Evolutionary conservation across 2,888 invertebrate genomes (phyloP), one percentile per base, ranked within the genome.

Genomic region (Agrenia bidenticulata): DNA sequence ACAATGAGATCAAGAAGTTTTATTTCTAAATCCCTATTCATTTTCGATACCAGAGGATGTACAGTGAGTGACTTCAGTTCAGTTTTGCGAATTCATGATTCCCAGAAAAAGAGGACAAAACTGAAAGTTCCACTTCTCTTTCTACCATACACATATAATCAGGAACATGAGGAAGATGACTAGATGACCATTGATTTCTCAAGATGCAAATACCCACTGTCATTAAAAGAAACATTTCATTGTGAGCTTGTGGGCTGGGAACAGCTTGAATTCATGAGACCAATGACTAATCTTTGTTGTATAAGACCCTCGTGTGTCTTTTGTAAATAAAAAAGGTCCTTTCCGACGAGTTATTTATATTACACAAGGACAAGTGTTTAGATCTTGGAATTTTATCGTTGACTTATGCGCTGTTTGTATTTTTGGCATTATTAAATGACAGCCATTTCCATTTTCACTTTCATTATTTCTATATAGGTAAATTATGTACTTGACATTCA

Each of bases 111-210:
- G 37, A 39, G 61, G 61, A 61, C 61, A 61, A 61, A 61, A 61
- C 42, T 61, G 61, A 53, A 61, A 61, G 61, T 61, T 53, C 58
- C 24, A 24, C 42, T 58, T 58, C 45, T 42, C 42, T 39, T 58
- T 11, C 21, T 21, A 21, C n/a, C n/a, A 45, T 9, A 15, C n/a
- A 45, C 4, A 15, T 15, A 45, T 5, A 9, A 45, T 19, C 19
- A 45, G 15, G 19, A 17, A 5, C 17, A 15, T 45, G 23, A 55
- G 27, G 26, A 27, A n/a, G 32, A 5, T 55, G 55, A 15, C 49
- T 17, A 7, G 45, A 19, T n/a, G 45, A 45, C 45, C 26, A 51
- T 51, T 51, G 51, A 51, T 51, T 21, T 45, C 45, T 45, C 19
- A 19, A 19, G n/a, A 19, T 45, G 19, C 15, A 4, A 15, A 45